Evolutionary conservation across 2,888 invertebrate genomes (phyloP), one percentile per base, ranked within the genome.

Genomic region (Drosophila vallismaia): DNA sequence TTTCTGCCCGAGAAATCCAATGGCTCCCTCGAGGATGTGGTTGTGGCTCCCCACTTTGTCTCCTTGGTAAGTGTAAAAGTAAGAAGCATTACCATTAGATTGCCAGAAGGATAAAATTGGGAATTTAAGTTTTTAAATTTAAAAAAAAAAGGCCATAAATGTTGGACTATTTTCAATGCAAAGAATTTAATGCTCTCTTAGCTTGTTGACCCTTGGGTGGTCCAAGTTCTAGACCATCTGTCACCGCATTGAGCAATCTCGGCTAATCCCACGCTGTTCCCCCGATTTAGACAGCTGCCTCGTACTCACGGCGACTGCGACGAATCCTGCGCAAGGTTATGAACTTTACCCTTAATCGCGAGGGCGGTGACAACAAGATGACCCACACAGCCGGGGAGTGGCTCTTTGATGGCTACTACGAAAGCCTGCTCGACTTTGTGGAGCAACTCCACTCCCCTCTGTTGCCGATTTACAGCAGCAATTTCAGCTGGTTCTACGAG

Each of bases 401-500:
- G 90, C 89, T 97, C 5, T 96, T 97, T 89, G 94, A 96, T 67
- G 97, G 97, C 1, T 97, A 96, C 87, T 92, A 94, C 0, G 97
- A 97, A 88, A 92, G 93, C 0, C 80, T 97, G n/a, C 90, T 97
- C 42, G 93, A 73, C 79, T 95, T 63, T 93, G 94, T 4, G 54
- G 91, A 24, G 90, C 93, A 75, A 77, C 94, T 26, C 91, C 94
- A 71, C 79, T 94, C 12, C 91, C 79, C 90, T 0, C 52, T 79
- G 5, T 7, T 89, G 1, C 77, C 91, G 0, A 92, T 96, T 64
- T 95, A 95, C 0, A 94, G 92, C 77, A 94, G 94, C 57, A 94
- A 94, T 83, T 97, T 98, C 90, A 97, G 95, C 4, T 96, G 97
- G 95, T 97, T 97, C 89, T 92, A 91, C 31, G 91, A 95, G 94